These are phyloP conservation scores for Triplophysa dalaica DNA, from an alignment of 2,113 vertebrate species.

Conservation along the genomic window DNA sequence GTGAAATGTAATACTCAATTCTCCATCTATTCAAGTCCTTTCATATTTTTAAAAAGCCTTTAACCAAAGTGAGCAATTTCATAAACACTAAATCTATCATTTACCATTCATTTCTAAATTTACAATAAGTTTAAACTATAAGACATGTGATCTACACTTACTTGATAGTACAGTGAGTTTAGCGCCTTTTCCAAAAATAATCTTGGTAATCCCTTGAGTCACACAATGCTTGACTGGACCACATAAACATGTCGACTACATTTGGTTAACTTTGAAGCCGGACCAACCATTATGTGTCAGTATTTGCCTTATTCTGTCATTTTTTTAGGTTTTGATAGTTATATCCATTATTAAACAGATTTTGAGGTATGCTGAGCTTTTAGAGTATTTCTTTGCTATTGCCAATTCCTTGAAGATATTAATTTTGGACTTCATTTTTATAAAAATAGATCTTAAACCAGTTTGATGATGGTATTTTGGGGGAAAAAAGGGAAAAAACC, in stretches of 20 bases:
- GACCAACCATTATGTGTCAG: neutral
- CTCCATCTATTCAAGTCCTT: too few relatives aligned
- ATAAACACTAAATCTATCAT: too few relatives aligned
- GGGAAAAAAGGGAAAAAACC: too few relatives aligned
- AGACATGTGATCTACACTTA: neutral
- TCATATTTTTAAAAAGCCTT: too few relatives aligned
- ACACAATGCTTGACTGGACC: constrained; percentile 26
- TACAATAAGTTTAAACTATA: too few relatives aligned
- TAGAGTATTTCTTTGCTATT: neutral
- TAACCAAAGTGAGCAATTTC: too few relatives aligned
- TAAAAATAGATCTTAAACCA: neutral
- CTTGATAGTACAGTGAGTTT: constrained; percentile 15
- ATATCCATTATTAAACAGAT: neutral
- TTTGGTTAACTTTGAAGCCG: neutral
- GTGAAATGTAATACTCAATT: too few relatives aligned
- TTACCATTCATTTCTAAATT: too few relatives aligned
- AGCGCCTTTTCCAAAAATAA: constrained; percentile 33
- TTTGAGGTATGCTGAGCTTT: neutral
- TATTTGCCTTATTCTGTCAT: too few relatives aligned
- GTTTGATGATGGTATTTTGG: neutral
- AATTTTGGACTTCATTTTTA: neutral
- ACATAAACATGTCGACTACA: neutral
- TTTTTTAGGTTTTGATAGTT: neutral
- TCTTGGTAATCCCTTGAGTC: constrained; percentile 35
- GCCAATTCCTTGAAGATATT: too few relatives aligned